Evolutionary conservation across 2,888 invertebrate species (phyloP).

Genomic region (Holacanthella duospinosa): DNA sequence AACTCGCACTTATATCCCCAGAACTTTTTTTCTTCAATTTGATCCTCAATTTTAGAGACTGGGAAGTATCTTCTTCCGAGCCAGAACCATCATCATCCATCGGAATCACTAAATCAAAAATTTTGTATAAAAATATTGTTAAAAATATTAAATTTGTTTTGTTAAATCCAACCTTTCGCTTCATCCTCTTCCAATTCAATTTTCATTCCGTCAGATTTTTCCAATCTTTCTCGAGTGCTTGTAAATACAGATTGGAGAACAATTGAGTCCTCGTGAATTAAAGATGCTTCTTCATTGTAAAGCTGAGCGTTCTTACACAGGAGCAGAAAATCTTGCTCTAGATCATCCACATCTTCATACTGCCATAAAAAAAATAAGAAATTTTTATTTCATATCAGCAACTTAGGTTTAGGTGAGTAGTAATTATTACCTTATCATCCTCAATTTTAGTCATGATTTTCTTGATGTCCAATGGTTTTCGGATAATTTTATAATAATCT

Average conservation of each 20-base stretch:
- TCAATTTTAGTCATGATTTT: conserved; percentile 82
- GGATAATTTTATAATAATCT: conserved; percentile 92
- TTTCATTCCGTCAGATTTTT: conserved; percentile 10
- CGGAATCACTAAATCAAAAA: neutral
- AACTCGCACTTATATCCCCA: neutral
- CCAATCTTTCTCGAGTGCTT: conserved; percentile 47
- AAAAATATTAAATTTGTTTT: neutral
- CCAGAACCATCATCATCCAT: neutral
- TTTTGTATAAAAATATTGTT: too few relatives aligned
- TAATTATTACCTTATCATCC: conserved; percentile 59
- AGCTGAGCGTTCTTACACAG: conserved; percentile 94
- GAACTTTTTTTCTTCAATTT: neutral
- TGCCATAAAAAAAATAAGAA: conserved; percentile 41
- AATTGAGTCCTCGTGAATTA: conserved; percentile 93
- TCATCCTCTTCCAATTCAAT: neutral
- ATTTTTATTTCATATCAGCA: neutral
- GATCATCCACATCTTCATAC: conserved; percentile 63
- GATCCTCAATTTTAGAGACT: neutral
- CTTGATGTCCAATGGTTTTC: conserved; percentile 88
- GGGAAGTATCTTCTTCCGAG: neutral
- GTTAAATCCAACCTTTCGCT: neutral
- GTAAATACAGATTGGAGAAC: conserved; percentile 77
- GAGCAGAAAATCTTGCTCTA: conserved; percentile 85
- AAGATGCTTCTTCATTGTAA: conserved; percentile 90
- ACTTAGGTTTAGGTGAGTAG: neutral